Conservation (phyloP, 53 echinoderm and acorn worm genomes). For the Echinarachnius parma region DNA sequence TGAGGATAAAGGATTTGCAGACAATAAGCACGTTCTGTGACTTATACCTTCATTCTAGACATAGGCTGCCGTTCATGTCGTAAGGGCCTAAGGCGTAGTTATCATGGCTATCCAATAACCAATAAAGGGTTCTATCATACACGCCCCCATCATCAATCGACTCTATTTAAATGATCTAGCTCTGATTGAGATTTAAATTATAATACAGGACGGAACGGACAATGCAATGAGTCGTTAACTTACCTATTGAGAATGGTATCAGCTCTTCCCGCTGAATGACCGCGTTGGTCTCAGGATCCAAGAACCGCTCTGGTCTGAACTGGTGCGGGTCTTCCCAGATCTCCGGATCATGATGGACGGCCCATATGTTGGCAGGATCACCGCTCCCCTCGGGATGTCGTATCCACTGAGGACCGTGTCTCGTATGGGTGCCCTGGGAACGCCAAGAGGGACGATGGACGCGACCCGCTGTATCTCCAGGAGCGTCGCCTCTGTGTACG, state of each 20-base stretch:
- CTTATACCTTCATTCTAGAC: too few species aligned
- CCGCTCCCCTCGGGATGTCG: slow-evolving; percentile 46
- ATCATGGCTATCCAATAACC: too few species aligned
- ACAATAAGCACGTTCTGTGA: too few species aligned
- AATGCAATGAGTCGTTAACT: too few species aligned
- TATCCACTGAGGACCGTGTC: slow-evolving; percentile 42
- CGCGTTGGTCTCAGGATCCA: slow-evolving; percentile 12
- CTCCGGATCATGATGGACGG: slow-evolving; percentile 44
- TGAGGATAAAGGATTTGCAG: neutral
- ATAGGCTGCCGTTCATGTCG: too few species aligned
- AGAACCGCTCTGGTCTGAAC: slow-evolving; percentile 51
- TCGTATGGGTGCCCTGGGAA: slow-evolving; percentile 34
- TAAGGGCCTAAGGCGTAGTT: too few species aligned
- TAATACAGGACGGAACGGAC: neutral
- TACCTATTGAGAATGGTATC: slow-evolving; percentile 47
- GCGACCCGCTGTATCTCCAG: slow-evolving; percentile 47
- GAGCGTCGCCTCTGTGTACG: slow-evolving; percentile 51
- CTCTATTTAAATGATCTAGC: too few species aligned
- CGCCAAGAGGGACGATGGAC: slow-evolving; percentile 22
- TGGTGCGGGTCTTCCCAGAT: slow-evolving; percentile 41
- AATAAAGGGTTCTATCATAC: too few species aligned
- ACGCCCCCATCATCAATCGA: too few species aligned
- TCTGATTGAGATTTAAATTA: too few species aligned
- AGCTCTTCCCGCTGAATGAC: slow-evolving; percentile 28
- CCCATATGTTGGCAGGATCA: slow-evolving; percentile 46